Conservation (phyloP, 2,113 vertebrate genomes). For the Montifringilla adamsi region DNA sequence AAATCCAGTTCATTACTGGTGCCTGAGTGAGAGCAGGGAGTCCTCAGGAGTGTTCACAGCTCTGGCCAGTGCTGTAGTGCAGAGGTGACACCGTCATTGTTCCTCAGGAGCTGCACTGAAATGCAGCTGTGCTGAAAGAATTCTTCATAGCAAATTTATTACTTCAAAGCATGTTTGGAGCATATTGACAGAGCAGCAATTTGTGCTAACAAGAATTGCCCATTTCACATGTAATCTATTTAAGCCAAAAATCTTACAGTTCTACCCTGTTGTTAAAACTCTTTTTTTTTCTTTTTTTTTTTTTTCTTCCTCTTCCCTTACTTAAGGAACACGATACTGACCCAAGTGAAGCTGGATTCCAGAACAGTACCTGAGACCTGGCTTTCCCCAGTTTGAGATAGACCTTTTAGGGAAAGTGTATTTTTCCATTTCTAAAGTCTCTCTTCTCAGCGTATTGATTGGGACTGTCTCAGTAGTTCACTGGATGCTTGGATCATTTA, state of each 20-base stretch:
- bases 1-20: not conserved
- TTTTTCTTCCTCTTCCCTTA: not conserved
- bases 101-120: not conserved
- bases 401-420: not conserved
- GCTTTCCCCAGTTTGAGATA: not conserved
- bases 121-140: not conserved
- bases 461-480: not conserved
- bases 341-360: conserved; percentile 74
- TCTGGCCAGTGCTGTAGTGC: not conserved
- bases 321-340: conserved; percentile 85
- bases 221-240: not conserved
- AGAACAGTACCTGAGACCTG: conserved; percentile 53
- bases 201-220: not conserved
- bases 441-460: not conserved
- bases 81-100: not conserved
- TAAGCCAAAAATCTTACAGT: not conserved
- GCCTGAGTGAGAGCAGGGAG: not conserved
- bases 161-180: not conserved
- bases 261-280: not conserved
- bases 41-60: not conserved
- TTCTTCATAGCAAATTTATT: not conserved
- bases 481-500: not conserved
- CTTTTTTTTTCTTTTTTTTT: not conserved
- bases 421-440: not conserved
- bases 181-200: not conserved